Base-by-base conservation (phyloP, 2,113 vertebrate genomes). In the Oncorhynchus tshawytscha region DNA sequence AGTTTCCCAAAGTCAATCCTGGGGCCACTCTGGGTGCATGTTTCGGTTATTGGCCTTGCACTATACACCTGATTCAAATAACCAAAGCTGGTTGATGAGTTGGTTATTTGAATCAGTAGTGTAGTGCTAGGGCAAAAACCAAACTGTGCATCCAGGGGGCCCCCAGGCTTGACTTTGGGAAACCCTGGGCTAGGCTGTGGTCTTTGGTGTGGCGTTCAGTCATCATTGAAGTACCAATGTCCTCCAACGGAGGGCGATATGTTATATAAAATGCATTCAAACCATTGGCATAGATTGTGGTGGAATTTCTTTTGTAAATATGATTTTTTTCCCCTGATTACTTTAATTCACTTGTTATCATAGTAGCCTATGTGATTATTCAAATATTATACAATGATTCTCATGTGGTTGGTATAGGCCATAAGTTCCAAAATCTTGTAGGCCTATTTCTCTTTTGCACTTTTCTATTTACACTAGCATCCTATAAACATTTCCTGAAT, bases 181-280 rank as follows among this genome's bases (percentile, higher is more conserved):
- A 34, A 34, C 34, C 34, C 34, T 34, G 6, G 34, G 6, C 34
- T 34, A 8, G 6, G 34, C 34, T 34, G 34, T 54, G 49, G 49
- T 16, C 12, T 18, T 54, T 16, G 12, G 16, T 51, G 65, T 27
- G 49, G 45, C 70, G 18, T 57, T 15, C 15, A 39, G 27, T 13
- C 51, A 18, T n/a, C 15, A 59, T 22, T 82, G 29, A 71, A 83
- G 62, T 90, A 81, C 81, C 62, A 34, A 3, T 24, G 5, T 48
- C 2, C 4, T 79, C 87, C 92, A 81, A 82, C 49, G 71, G 92
- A 78, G 85, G 89, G 90, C 82, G 83, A 85, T 86, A 88, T 24
- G 79, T 77, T 73, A 89, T 84, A 78, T 70, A 78, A 85, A 57
- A 77, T 74, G 45, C 25, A 12, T 57, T 72, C 15, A 45, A 11